Percentiles rank a stretch among this genome's conserved stretches.
phyloP scores from a whole-genome alignment of 2,797 vertebrate species.

The Knipowitschia caucasica region DNA sequence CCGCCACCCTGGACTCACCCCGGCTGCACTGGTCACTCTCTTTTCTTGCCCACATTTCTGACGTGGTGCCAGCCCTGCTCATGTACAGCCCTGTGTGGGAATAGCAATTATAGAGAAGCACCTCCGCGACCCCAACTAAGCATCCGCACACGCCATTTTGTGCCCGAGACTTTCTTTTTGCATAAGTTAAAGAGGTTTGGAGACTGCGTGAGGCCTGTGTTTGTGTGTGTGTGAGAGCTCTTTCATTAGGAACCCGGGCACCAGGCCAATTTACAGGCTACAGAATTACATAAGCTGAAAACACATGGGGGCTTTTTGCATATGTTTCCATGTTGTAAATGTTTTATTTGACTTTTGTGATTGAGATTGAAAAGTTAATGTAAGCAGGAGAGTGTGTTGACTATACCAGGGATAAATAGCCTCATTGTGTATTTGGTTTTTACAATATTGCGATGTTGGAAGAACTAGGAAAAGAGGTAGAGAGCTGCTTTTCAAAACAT shows the following conservation, averaged over 20 bases:
- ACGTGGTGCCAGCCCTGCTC: conserved; percentile 46
- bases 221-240: conserved; percentile 33
- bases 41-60: conserved; percentile 48
- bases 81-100: conserved; percentile 41
- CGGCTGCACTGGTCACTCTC: conserved; percentile 3
- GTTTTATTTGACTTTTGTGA: conserved; percentile 36
- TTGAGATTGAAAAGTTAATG: conserved; percentile 30
- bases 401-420: conserved; percentile 22
- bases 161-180: conserved; percentile 30
- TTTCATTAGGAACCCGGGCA: conserved; percentile 43
- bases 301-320: conserved; percentile 25
- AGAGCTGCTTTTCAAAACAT: not conserved
- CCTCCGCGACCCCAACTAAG: conserved; percentile 40
- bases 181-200: conserved; percentile 20
- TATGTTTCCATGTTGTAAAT: conserved; percentile 38
- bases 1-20: conserved; percentile 2
- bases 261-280: conserved; percentile 36
- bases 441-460: not conserved
- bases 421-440: conserved; percentile 31
- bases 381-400: conserved; percentile 10
- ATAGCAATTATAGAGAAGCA: conserved; percentile 38
- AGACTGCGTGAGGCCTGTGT: conserved; percentile 22
- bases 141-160: conserved; percentile 29
- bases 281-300: conserved; percentile 40
- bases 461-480: not conserved